A percentile compares a stretch with the other conserved stretches of the same genome.
Evolutionary conservation across 2,888 invertebrate genomes (phyloP).

Genomic region (Idaea biselata): DNA sequence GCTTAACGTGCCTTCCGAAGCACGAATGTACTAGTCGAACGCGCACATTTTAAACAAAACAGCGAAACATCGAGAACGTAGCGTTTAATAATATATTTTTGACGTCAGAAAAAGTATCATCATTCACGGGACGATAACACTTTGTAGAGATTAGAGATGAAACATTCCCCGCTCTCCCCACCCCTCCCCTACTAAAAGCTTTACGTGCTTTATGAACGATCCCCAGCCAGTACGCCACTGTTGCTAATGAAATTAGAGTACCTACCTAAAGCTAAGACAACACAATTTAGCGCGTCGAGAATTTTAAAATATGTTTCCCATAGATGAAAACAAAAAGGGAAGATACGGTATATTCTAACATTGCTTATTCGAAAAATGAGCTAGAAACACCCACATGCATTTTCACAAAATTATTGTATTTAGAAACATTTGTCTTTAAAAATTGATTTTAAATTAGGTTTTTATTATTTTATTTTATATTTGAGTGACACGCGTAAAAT

Average conservation of each 20-base stretch:
- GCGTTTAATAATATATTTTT: slow-evolving; percentile 10
- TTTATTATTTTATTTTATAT: too few relatives aligned
- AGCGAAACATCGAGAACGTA: slow-evolving; percentile 14
- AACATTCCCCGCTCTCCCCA: slow-evolving; percentile 19
- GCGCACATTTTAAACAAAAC: too few relatives aligned
- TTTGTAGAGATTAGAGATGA: slow-evolving; percentile 29
- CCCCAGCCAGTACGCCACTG: slow-evolving; percentile 32
- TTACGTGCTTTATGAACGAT: slow-evolving; percentile 36
- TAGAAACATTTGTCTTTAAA: too few relatives aligned
- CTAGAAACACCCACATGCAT: too few relatives aligned
- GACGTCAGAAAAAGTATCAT: slow-evolving; percentile 22
- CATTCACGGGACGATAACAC: slow-evolving; percentile 19
- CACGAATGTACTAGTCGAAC: too few relatives aligned
- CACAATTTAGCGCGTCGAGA: slow-evolving; percentile 44
- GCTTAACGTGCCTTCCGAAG: too few relatives aligned
- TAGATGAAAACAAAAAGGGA: too few relatives aligned
- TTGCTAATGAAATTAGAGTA: slow-evolving; percentile 57
- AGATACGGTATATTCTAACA: too few relatives aligned
- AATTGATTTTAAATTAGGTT: too few relatives aligned
- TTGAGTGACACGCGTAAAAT: too few relatives aligned
- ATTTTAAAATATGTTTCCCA: slow-evolving; percentile 41
- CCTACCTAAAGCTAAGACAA: slow-evolving; percentile 48
- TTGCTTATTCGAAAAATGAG: too few relatives aligned
- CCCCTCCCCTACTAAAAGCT: slow-evolving; percentile 26
- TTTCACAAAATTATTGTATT: too few relatives aligned